phyloP scores from a whole-genome alignment of 1,140 invertebrate genomes.

The Diorhabda sublineata region DNA sequence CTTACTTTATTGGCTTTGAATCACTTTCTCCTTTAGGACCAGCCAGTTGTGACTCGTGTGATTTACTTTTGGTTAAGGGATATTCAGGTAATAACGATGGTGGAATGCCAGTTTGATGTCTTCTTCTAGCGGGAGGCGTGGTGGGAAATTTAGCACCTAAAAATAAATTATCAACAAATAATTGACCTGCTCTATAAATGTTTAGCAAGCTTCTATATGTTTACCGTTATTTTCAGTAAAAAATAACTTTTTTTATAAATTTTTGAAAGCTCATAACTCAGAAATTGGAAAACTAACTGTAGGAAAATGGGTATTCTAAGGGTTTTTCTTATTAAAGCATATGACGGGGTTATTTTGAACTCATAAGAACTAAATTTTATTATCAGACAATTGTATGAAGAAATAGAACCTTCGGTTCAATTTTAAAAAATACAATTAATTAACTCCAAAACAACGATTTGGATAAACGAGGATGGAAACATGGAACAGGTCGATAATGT shows the following conservation, averaged over 20 bases:
- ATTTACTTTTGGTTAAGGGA: conserved; percentile 83
- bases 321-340: too few species aligned
- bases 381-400: too few species aligned
- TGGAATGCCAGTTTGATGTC: conserved; percentile 57
- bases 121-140: conserved; percentile 74
- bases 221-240: not conserved
- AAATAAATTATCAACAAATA: not conserved
- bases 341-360: too few species aligned
- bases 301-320: too few species aligned
- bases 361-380: too few species aligned
- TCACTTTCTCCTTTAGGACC: conserved; percentile 57
- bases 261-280: too few species aligned
- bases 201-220: not conserved
- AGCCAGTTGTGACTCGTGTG: conserved; percentile 84
- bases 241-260: not conserved
- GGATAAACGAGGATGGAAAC: too few species aligned
- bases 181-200: not conserved
- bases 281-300: too few species aligned
- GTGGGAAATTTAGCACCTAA: conserved; percentile 62
- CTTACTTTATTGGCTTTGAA: conserved; percentile 32
- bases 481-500: too few species aligned
- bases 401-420: too few species aligned
- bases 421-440: too few species aligned
- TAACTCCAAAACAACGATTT: too few species aligned
- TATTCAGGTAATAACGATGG: conserved; percentile 47